A percentile compares a stretch with the other conserved stretches of the same genome.
These are phyloP conservation scores for Aulostomus chinensis DNA, from an alignment of 2,797 vertebrate genomes.

Conservation along the genomic window DNA sequence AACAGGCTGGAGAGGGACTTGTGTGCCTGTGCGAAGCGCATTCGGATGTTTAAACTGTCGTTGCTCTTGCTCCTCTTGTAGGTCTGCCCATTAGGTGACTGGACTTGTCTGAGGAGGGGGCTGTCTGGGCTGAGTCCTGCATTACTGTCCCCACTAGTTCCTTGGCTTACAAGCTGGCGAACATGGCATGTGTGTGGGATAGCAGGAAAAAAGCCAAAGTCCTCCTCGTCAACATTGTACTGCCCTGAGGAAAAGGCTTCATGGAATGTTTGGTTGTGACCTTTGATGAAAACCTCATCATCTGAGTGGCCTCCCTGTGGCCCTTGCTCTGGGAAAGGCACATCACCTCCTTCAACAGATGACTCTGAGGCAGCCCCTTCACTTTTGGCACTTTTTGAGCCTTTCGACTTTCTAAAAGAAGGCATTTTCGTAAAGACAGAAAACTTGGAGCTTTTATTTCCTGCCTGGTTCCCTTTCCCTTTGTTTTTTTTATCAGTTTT, in stretches of 20 bases:
- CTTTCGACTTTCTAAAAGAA: constrained; percentile 75
- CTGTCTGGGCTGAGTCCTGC: constrained; percentile 31
- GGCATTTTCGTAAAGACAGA: constrained; percentile 82
- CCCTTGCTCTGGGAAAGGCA: constrained; percentile 22
- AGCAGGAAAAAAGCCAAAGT: constrained; percentile 21
- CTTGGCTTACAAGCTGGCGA: constrained; percentile 32
- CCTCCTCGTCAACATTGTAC: constrained; percentile 50
- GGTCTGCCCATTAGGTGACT: constrained; percentile 54
- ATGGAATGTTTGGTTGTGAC: constrained; percentile 59
- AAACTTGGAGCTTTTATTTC: constrained; percentile 75
- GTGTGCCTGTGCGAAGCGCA: constrained; percentile 85
- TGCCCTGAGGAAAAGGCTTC: constrained; percentile 52
- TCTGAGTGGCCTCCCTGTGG: constrained; percentile 65
- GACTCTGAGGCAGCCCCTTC: constrained; percentile 32
- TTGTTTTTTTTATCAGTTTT: constrained; percentile 73
- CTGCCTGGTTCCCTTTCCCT: constrained; percentile 43
- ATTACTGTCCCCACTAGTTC: constrained; percentile 8
- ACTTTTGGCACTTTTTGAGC: constrained; percentile 24
- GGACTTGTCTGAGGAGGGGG: constrained; percentile 34
- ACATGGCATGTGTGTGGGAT: constrained; percentile 26
- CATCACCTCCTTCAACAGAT: constrained; percentile 34
- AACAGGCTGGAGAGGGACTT: constrained; percentile 89
- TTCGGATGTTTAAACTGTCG: constrained; percentile 82
- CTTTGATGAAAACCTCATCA: constrained; percentile 71
- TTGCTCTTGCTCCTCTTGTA: constrained; percentile 78